These are phyloP conservation scores for Cantharis rustica DNA, from an alignment of 2,888 invertebrate species.

Conservation along the genomic window DNA sequence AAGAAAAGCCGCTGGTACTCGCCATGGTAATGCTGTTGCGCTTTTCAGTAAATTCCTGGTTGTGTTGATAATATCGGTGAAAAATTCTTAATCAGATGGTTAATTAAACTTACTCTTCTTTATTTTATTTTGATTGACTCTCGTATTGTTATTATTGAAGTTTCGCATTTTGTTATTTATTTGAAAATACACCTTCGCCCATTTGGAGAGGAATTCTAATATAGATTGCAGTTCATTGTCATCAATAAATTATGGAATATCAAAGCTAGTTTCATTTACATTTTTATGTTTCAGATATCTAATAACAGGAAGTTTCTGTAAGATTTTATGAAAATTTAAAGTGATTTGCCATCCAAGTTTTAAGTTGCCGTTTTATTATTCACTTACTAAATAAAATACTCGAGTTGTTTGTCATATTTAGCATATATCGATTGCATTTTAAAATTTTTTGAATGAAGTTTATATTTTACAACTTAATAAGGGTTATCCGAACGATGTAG, in stretches of 20 bases:
- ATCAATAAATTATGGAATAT: background rate
- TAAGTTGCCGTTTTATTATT: background rate
- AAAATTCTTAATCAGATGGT: background rate
- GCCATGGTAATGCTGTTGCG: background rate
- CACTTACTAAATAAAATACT: background rate
- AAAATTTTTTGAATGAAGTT: background rate
- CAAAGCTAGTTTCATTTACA: background rate
- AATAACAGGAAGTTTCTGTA: background rate
- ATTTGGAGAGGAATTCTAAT: background rate
- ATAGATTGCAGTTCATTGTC: background rate
- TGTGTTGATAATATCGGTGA: background rate
- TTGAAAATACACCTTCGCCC: background rate
- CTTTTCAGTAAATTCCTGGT: background rate
- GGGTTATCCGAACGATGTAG: constrained; percentile 30
- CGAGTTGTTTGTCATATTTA: background rate
- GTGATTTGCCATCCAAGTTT: background rate
- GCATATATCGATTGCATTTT: background rate
- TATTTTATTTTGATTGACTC: background rate
- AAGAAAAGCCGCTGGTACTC: background rate
- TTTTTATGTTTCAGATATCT: background rate
- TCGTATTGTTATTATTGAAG: background rate
- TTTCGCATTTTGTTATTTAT: background rate
- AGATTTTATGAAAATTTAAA: background rate
- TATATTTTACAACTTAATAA: constrained; percentile 25
- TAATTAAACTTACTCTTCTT: background rate